Base-by-base conservation (phyloP, 2,113 vertebrate genomes). In the Brienomyrus longianalis region DNA sequence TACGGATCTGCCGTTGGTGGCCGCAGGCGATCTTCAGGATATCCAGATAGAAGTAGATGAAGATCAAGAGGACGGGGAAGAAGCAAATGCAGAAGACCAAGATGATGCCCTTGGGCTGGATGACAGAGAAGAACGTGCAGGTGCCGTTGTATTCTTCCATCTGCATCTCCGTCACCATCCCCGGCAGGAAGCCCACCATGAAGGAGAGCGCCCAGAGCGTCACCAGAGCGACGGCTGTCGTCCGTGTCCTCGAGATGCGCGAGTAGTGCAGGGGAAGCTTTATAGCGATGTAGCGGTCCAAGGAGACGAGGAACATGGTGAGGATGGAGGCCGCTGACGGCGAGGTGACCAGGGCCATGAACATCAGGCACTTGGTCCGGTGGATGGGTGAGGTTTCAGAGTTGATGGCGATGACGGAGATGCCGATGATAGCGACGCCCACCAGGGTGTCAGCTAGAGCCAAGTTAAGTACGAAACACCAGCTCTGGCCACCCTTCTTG, bases 231-330 rank as follows among this genome's bases (percentile, higher is more conserved):
- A 91, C 35, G 0, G 90, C 92, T 0, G 96, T 94, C 1, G 95
- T 90, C 1, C 90, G 90, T 17, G 94, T 95, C 0, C 94, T 95
- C 89, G 96, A 95, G 89, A 97, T 91, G 93, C 94, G 95, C 0
- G 95, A 91, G 88, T 98, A 98, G 45, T 93, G 95, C 91, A 98
- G 95, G 0, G 98, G 98, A 91, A 95, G 94, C 92, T 97, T 97
- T 92, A 99, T 97, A 0, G 98, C 97, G n/a, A 97, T 92, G 86
- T 98, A 98, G 85, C 98, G 96, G 94, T 98, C 98, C 0, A 97
- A 95, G 0, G 98, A 96, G 7, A 99, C 95, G 89, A 98, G 92
- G 77, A 97, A 97, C 94, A 99, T 96, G 1, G 97, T 97, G 86
- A 98, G 91, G 94, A 99, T 96, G 88, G 98, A 99, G 50, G 97